Evolutionary conservation across 2,113 vertebrate genomes (phyloP).

Genomic region (Hystrix brachyura): DNA sequence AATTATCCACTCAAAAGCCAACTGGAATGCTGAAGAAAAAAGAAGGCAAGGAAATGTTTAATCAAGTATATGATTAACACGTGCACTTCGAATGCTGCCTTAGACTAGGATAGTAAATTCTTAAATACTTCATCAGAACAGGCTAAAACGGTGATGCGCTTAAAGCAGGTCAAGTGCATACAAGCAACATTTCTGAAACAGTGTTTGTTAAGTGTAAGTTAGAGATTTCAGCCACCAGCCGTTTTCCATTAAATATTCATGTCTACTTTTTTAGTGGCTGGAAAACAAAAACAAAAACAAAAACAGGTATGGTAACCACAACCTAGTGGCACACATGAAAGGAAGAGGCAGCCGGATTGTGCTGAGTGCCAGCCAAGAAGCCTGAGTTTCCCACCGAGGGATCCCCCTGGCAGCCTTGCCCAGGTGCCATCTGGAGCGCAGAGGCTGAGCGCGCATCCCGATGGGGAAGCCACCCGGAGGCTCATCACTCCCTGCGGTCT

Average conservation of each 20-base stretch:
- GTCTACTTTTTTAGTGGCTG: constrained; percentile 27
- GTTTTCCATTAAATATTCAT: constrained; percentile 72
- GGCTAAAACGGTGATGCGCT: constrained; percentile 47
- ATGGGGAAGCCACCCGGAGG: neutral
- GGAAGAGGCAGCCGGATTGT: neutral
- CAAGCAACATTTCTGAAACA: constrained; percentile 52
- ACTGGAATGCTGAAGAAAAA: constrained; percentile 77
- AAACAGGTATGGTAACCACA: constrained; percentile 21
- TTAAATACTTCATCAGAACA: constrained; percentile 74
- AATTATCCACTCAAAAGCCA: constrained; percentile 78
- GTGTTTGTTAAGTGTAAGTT: constrained; percentile 69
- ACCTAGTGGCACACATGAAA: neutral
- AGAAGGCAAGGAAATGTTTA: constrained; percentile 82
- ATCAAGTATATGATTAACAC: constrained; percentile 83
- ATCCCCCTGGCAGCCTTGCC: neutral
- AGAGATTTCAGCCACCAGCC: constrained; percentile 64
- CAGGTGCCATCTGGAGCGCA: neutral
- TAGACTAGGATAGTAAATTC: constrained; percentile 57
- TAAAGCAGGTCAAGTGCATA: constrained; percentile 60
- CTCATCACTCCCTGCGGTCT: neutral
- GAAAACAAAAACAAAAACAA: neutral
- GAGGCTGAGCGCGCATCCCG: too few species aligned
- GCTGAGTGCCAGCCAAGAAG: neutral
- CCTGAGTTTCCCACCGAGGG: neutral
- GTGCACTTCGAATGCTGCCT: constrained; percentile 61